Evolutionary conservation across 1,140 invertebrate species (phyloP).

Genomic region (Drosophila asahinai): DNA sequence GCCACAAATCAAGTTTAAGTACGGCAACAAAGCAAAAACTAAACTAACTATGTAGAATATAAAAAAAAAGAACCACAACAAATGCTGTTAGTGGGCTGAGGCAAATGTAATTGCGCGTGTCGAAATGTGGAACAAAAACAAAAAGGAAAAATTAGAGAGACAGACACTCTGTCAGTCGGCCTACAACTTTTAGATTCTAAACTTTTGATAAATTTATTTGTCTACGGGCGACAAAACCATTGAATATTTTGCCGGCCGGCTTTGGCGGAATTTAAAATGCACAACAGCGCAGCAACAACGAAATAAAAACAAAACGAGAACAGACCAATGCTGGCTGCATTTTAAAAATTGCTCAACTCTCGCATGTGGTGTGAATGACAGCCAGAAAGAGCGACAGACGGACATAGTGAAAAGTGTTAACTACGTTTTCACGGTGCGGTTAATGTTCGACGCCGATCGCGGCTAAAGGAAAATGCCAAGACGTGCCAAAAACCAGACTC

Average conservation of each 20-base stretch:
- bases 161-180: conserved; percentile 34
- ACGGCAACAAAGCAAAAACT: conserved; percentile 34
- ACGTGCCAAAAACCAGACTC: conserved; percentile 55
- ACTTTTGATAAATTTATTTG: conserved; percentile 56
- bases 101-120: conserved; percentile 72
- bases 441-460: conserved; percentile 49
- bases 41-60: conserved; percentile 53
- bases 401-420: conserved; percentile 59
- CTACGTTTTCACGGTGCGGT: conserved; percentile 63
- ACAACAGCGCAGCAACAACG: conserved; percentile 12
- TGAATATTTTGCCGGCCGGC: conserved; percentile 59
- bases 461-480: conserved; percentile 54
- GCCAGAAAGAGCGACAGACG: conserved; percentile 14
- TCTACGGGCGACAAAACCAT: conserved; percentile 42
- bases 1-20: conserved; percentile 65
- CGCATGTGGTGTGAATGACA: conserved; percentile 41
- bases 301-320: conserved; percentile 14
- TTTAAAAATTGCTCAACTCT: conserved; percentile 45
- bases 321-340: conserved; percentile 40
- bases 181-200: conserved; percentile 45
- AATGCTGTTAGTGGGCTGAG: conserved; percentile 40
- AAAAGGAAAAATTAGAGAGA: background rate
- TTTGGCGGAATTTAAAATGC: conserved; percentile 44
- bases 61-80: conserved; percentile 35
- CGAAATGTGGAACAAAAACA: conserved; percentile 58